These are phyloP conservation scores for Caenorhabditis sulstoni DNA, from an alignment of 2,888 invertebrate genomes.

Conservation along the genomic window DNA sequence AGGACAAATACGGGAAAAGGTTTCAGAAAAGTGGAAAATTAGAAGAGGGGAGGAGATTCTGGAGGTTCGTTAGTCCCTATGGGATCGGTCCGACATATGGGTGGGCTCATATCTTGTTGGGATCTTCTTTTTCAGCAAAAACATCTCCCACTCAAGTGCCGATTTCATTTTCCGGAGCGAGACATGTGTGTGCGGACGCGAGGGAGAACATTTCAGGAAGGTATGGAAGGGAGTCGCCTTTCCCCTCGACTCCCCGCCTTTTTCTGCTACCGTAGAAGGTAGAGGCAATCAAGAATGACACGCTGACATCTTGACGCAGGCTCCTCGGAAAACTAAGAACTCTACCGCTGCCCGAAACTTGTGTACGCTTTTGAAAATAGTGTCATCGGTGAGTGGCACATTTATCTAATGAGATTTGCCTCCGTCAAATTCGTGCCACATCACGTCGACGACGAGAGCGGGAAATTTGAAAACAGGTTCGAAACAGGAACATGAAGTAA, in stretches of 20 bases:
- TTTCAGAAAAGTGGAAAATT: background rate
- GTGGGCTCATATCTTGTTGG: conserved; percentile 17
- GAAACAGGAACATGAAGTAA: background rate
- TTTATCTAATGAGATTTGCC: conserved; percentile 55
- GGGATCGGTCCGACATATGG: conserved; percentile 14
- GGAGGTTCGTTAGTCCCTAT: conserved; percentile 13
- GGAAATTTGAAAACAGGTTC: conserved; percentile 33
- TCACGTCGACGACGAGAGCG: conserved; percentile 10
- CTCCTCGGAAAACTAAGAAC: background rate
- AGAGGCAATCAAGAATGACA: conserved; percentile 56
- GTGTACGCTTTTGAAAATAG: conserved; percentile 53
- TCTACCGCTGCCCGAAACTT: conserved; percentile 8
- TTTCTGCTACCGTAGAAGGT: conserved; percentile 54
- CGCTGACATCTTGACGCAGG: conserved; percentile 53
- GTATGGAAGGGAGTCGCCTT: conserved; percentile 4
- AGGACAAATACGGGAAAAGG: background rate
- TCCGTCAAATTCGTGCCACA: conserved; percentile 27
- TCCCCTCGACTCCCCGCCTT: conserved; percentile 32
- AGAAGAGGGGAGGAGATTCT: background rate
- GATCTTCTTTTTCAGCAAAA: conserved; percentile 20
- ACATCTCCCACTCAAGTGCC: conserved; percentile 7
- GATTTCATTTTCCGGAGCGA: background rate
- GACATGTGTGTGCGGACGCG: too few relatives aligned
- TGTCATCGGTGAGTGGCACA: conserved; percentile 60
- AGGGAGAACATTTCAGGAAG: conserved; percentile 8